Conservation (phyloP, 2,113 vertebrate genomes). For the Eublepharis macularius region DNA sequence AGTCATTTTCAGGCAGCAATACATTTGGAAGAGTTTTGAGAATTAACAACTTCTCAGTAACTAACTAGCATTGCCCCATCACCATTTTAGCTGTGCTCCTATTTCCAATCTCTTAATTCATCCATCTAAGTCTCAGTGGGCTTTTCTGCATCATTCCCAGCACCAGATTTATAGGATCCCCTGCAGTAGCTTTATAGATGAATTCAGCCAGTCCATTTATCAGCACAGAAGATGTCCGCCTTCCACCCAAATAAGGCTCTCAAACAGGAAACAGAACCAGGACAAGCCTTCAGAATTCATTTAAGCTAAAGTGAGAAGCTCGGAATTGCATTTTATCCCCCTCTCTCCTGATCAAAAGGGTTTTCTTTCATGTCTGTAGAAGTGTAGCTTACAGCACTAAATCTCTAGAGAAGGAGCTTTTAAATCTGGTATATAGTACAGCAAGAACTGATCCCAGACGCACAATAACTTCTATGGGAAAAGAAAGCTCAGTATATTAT, state of each 20-base stretch:
- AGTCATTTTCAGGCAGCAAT: not conserved
- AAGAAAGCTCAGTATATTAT: not conserved
- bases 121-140: not conserved
- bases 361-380: conserved; percentile 17
- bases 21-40: not conserved
- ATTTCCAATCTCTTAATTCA: not conserved
- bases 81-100: not conserved
- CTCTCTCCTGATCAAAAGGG: conserved; percentile 2
- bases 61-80: not conserved
- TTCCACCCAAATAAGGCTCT: conserved; percentile 19
- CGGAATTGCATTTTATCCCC: not conserved
- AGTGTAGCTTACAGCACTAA: not conserved
- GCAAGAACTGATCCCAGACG: not conserved
- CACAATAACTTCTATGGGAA: not conserved
- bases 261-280: not conserved
- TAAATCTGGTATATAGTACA: not conserved
- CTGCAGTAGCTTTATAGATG: not conserved
- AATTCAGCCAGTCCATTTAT: not conserved
- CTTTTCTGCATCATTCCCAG: not conserved
- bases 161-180: not conserved
- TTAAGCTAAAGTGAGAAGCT: not conserved
- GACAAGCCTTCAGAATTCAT: not conserved
- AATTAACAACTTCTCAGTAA: not conserved
- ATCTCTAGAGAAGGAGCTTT: conserved; percentile 3
- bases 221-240: not conserved